Evolutionary conservation across 2,888 invertebrate genomes (phyloP).

Genomic region (Slavum lentiscoides): DNA sequence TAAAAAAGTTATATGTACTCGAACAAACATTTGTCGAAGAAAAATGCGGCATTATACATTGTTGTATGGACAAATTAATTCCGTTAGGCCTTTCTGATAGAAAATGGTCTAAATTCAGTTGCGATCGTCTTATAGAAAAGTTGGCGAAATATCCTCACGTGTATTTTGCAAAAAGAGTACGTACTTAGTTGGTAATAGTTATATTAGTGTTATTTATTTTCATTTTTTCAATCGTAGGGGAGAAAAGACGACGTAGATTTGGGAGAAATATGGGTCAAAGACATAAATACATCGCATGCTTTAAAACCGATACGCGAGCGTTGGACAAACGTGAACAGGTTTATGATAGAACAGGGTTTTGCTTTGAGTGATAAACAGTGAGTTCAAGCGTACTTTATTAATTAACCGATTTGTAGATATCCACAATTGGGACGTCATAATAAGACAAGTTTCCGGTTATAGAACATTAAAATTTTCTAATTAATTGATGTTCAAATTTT

Average conservation of each 20-base stretch:
- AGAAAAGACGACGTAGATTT: neutral
- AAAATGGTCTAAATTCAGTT: conserved; percentile 41
- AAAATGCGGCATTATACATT: conserved; percentile 24
- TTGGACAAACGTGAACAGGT: conserved; percentile 34
- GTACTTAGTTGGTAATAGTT: neutral
- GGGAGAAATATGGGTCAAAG: conserved; percentile 40
- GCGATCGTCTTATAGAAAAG: conserved; percentile 44
- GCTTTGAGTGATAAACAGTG: conserved; percentile 33
- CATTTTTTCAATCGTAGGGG: neutral
- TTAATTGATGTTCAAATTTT: no score
- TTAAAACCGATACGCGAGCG: conserved; percentile 6
- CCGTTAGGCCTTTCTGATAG: conserved; percentile 23
- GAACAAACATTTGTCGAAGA: conserved; percentile 38
- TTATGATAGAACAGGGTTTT: conserved; percentile 47
- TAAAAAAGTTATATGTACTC: conserved; percentile 1
- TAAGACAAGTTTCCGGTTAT: no score
- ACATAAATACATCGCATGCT: neutral
- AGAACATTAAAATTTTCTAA: no score
- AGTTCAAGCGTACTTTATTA: neutral
- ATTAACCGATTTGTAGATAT: no score
- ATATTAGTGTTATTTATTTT: neutral
- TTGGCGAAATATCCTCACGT: conserved; percentile 52
- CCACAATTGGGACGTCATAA: no score
- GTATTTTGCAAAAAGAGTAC: conserved; percentile 25
- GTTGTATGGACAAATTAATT: conserved; percentile 11